phyloP scores from a whole-genome alignment of 2,888 invertebrate species.

The Rhimphoctona megacephalus region DNA sequence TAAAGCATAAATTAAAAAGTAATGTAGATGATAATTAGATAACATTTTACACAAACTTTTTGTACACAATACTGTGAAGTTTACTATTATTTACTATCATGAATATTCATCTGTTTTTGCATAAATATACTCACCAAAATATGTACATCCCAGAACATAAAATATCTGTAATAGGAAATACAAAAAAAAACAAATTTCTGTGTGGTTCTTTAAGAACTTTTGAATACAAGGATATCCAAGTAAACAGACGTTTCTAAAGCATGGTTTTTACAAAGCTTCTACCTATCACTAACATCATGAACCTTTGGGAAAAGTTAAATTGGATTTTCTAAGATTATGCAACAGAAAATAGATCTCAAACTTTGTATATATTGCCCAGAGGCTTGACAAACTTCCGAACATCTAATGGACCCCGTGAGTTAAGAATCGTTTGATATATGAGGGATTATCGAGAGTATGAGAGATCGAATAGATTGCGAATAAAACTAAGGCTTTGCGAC shows the following conservation, averaged over 20 bases:
- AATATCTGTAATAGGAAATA: neutral
- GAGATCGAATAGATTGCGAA: neutral
- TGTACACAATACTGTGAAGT: neutral
- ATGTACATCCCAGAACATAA: neutral
- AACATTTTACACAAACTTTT: neutral
- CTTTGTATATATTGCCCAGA: neutral
- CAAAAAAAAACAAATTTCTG: neutral
- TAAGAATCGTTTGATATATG: neutral
- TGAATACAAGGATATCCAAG: neutral
- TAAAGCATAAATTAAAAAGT: conserved; percentile 7
- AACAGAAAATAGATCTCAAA: conserved; percentile 13
- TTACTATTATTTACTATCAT: neutral
- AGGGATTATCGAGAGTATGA: neutral
- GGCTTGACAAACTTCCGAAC: conserved; percentile 1
- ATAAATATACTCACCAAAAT: neutral
- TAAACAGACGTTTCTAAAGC: neutral
- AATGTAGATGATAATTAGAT: neutral
- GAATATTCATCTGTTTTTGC: conserved; percentile 10
- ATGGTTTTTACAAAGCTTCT: neutral
- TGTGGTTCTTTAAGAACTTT: neutral
- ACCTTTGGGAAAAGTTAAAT: conserved; percentile 13
- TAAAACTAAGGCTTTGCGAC: neutral
- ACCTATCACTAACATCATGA: neutral
- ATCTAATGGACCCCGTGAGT: neutral
- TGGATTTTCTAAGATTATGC: conserved; percentile 11